Base-by-base conservation (phyloP, 2,888 invertebrate genomes). In the Nemotelus pantherinus region DNA sequence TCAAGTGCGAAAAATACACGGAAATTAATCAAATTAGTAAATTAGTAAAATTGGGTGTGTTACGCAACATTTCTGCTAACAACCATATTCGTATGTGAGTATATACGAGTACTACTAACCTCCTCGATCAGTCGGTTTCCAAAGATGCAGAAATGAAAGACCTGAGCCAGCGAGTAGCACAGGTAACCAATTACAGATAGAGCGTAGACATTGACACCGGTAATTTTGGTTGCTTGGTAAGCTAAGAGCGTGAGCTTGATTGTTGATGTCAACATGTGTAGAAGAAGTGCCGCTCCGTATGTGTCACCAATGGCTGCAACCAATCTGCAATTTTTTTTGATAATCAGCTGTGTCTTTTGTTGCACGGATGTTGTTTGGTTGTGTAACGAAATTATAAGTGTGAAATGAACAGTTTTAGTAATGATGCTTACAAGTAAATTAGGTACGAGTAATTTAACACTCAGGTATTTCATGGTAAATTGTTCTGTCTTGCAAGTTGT, bases 111-210 rank as follows among this genome's bases (percentile, higher is more conserved):
- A 25, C 25, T 25, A 25, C 43, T 41, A 70, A 94, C 95, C 92
- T 95, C 95, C 89, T 95, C 95, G 85, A 95, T 95, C 41, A 95
- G 89, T 72, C 94, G 89, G 84, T 95, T 95, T 39, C 95, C 95
- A 82, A 94, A 95, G 81, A 95, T 94, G 85, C 95, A 95, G 88
- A 95, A 95, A 81, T 94, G 91, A 84, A 95, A 95, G 75, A 95
- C 95, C 88, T 95, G 95, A 0, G 93, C 94, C 70, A 95, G 87
- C 0, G 95, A 92, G 85, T 95, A 95, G 78, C 92, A 85, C 78
- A 95, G 87, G 83, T 95, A 95, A 0, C 95, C 95, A 75, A 95
- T 86, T 0, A 93, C 93, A 78, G 93, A 92, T 77, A 93, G 92
- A 1, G 94, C 93, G 83, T 94, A 95, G 7, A 92, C 92, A 84